Evolutionary conservation across 2,888 invertebrate genomes (phyloP).

Genomic region (Drosophila macrospina): DNA sequence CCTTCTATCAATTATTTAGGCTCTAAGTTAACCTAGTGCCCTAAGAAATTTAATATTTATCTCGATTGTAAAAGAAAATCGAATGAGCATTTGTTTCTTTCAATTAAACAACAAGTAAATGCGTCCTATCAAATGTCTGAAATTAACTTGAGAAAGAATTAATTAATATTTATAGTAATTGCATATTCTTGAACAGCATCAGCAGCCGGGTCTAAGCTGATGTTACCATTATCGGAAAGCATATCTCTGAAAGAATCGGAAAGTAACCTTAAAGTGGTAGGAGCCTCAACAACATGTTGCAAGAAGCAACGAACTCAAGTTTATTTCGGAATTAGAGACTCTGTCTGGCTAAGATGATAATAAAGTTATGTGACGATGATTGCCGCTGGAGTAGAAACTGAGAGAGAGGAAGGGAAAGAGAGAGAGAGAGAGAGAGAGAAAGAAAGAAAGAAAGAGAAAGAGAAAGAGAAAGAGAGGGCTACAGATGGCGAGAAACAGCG

Average conservation of each 20-base stretch:
- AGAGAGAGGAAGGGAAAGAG: slow-evolving; percentile 1
- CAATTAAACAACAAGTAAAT: no score
- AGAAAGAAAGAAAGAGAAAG: not conserved
- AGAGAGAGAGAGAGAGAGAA: not conserved
- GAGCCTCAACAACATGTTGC: slow-evolving; percentile 40
- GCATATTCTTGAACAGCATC: no score
- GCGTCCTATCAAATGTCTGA: no score
- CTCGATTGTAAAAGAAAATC: no score
- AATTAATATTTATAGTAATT: no score
- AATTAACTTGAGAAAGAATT: no score
- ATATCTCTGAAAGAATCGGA: slow-evolving; percentile 15
- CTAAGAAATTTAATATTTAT: no score
- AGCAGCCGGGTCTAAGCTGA: no score
- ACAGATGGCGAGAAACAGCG: no score
- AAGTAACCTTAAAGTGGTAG: slow-evolving; percentile 26
- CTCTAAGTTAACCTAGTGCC: no score
- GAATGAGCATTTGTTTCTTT: no score
- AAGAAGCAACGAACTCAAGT: slow-evolving; percentile 39
- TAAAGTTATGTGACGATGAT: slow-evolving; percentile 81
- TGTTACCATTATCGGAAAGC: slow-evolving; percentile 13
- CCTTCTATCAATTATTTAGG: not conserved
- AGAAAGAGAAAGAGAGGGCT: not conserved
- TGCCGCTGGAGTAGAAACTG: slow-evolving; percentile 45
- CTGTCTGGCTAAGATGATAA: slow-evolving; percentile 70
- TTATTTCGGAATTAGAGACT: slow-evolving; percentile 43